Evolutionary conservation across 1,140 invertebrate species (phyloP), one percentile per base, ranked within the genome.

Genomic region (Macrosteles quadrilineatus): DNA sequence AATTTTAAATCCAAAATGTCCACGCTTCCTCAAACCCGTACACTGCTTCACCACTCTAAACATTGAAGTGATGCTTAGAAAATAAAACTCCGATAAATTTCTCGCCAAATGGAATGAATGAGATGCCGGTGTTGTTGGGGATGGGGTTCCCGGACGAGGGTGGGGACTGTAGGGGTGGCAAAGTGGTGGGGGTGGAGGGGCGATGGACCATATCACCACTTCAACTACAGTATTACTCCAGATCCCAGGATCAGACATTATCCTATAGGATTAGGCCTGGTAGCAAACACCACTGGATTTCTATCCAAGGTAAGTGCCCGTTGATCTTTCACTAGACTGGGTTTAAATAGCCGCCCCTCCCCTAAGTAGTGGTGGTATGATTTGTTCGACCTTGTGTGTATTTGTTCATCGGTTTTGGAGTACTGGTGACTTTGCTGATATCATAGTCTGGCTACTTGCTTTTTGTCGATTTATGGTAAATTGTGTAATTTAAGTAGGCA

Each of bases 161-260:
- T 59, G 55, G 63, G 32, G 32, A 25, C 9, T 2, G 19, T 9
- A 45, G 32, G 63, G 62, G 30, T 36, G 62, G 21, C 27, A n/a
- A 30, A 36, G 63, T n/a, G 21, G 63, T 14, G 27, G 21, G 6
- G 55, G 55, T 11, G 55, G 23, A 9, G 55, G 55, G 12, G 55
- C 27, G 27, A 14, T 25, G 63, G 63, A 66, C 63, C 63, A 66
- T 66, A 66, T 66, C 63, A 66, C n/a, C 40, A 43, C 32, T 43
- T 64, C 30, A 43, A 66, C 27, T 66, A 66, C 63, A 66, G 63
- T 66, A 66, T 66, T 66, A 66, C 63, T 14, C n/a, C 1, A 66
- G 63, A 66, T 43, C 40, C 63, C 63, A 27, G 63, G 63, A 66
- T 66, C 63, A 66, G 40, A 45, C 63, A 66, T 66, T 66, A 66